Conservation (phyloP, 2,113 vertebrate genomes). For the Trogon surrucura region DNA sequence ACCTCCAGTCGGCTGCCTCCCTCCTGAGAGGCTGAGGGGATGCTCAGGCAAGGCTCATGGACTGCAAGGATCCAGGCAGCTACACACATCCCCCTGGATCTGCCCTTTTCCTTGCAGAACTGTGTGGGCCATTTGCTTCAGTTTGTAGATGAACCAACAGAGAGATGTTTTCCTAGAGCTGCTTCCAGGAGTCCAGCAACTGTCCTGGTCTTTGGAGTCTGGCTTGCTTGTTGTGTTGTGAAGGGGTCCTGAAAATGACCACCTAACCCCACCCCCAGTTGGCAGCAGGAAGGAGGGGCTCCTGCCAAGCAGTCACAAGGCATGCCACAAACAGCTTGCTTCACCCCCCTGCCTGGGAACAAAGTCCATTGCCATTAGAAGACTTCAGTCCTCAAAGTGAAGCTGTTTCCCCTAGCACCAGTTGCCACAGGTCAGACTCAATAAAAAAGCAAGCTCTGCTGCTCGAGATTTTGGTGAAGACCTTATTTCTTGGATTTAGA, state of each 20-base stretch:
- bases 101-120: neutral
- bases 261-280: neutral
- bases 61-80: neutral
- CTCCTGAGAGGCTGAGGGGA: neutral
- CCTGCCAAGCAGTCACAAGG: conserved; percentile 20
- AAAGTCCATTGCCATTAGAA: neutral
- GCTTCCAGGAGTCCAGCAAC: neutral
- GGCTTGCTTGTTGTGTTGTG: neutral
- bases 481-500: neutral
- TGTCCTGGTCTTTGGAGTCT: neutral
- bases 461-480: neutral
- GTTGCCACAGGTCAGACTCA: neutral
- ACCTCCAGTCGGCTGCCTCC: neutral
- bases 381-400: neutral
- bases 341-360: neutral
- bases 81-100: neutral
- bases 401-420: neutral
- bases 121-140: neutral
- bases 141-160: neutral
- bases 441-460: neutral
- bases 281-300: neutral
- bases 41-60: neutral
- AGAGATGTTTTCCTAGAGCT: neutral
- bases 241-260: neutral
- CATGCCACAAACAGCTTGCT: neutral